Base-by-base conservation (phyloP, 2,113 vertebrate species). In the Chionomys nivalis region DNA sequence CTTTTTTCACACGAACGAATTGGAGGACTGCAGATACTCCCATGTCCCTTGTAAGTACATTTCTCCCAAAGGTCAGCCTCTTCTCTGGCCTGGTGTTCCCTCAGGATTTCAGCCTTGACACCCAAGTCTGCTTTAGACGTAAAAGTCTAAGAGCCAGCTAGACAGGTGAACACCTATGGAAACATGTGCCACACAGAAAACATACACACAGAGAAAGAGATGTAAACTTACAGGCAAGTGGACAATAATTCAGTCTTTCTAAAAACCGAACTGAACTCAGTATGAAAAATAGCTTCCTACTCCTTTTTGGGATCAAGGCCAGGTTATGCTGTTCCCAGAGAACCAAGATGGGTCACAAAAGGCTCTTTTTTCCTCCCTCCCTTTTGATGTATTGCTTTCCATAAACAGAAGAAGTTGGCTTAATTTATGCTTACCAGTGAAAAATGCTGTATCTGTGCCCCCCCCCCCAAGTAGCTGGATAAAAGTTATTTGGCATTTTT, bases 331-430 rank as follows among this genome's bases (percentile, higher is more conserved):
- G 16, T 94, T 91, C 92, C 83, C 78, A 55, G 77, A 81, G 76
- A 94, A 75, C 39, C 31, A 90, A 90, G 83, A 19, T 16, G 7
- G 79, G 92, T 96, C 96, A 85, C 79, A n/a, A 3, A 47, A 73
- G 49, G n/a, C 42, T 52, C 17, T 68, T 83, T 44, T n/a, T 14
- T 24, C 17, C 79, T 42, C 39, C 23, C 28, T 47, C 14, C 68
- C 17, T 75, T 70, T 95, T 93, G 87, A 97, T 66, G 65, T 77
- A 94, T 81, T 93, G 23, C 65, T 94, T 88, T 93, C 92, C 36
- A 90, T 94, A 79, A 96, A 95, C 97, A 75, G 88, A 85, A 92
- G 87, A 96, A 94, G 39, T 66, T 79, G 28, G 14, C 85, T 93
- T 89, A 42, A 95, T 73, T 79, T 93, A 86, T 88, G 91, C 85